phyloP scores from a whole-genome alignment of 92 coral and sea anemone species.

The Porites lobata region DNA sequence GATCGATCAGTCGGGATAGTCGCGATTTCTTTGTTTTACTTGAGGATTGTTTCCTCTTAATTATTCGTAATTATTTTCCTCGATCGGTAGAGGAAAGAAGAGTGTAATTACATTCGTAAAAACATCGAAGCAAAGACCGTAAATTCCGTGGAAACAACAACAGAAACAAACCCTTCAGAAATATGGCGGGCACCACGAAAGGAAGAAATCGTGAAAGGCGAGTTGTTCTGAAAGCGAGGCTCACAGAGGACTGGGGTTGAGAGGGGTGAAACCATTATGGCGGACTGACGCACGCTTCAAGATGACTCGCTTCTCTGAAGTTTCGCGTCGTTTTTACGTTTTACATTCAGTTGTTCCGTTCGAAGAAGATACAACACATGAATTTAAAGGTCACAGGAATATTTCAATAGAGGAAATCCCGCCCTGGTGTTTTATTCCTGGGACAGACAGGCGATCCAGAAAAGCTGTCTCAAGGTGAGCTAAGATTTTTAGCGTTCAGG shows the following conservation, averaged over 20 bases:
- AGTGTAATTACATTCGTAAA: background rate
- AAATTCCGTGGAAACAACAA: conserved; percentile 67
- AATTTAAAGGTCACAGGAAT: conserved; percentile 97
- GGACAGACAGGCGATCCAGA: conserved; percentile 92
- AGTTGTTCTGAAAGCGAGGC: conserved; percentile 82
- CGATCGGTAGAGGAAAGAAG: background rate
- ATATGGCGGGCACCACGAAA: conserved; percentile 86
- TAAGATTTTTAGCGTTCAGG: background rate
- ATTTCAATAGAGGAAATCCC: conserved; percentile 89
- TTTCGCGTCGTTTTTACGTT: conserved; percentile 65
- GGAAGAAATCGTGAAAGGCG: conserved; percentile 53
- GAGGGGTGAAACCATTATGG: conserved; percentile 16
- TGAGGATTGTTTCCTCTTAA: background rate
- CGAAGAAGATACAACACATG: conserved; percentile 90
- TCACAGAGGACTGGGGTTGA: conserved; percentile 60
- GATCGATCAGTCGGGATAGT: background rate
- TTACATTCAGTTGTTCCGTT: conserved; percentile 75
- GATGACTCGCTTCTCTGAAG: conserved; percentile 34
- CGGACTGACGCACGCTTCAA: conserved; percentile 24
- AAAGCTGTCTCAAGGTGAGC: conserved; percentile 90
- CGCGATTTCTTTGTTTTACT: conserved; percentile 23
- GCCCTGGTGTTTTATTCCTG: conserved; percentile 93
- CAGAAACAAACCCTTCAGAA: conserved; percentile 59
- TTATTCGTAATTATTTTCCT: background rate
- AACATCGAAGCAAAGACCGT: conserved; percentile 16